Conservation (phyloP, 1,140 invertebrate species). For the Vollenhovia emeryi region DNA sequence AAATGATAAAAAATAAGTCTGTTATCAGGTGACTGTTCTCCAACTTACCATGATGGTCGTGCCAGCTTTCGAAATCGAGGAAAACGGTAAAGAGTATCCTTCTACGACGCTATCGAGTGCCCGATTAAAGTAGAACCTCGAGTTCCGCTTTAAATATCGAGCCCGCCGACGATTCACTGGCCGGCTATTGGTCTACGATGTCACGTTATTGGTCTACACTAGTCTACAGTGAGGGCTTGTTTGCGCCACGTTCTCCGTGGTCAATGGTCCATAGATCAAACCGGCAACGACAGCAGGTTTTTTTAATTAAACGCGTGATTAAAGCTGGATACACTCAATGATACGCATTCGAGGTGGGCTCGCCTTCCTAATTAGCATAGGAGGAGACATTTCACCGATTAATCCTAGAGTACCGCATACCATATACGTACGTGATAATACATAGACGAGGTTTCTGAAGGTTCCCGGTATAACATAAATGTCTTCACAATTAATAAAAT, state of each 20-base stretch:
- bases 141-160: slow-evolving; percentile 63
- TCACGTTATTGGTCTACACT: slow-evolving; percentile 66
- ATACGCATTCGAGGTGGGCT: slow-evolving; percentile 52
- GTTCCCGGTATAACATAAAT: not conserved
- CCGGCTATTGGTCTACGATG: too few species aligned
- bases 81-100: slow-evolving; percentile 3
- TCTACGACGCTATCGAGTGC: not conserved
- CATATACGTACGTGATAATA: not conserved
- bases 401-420: not conserved
- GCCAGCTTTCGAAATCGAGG: not conserved
- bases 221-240: slow-evolving; percentile 65
- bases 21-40: not conserved
- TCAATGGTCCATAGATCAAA: slow-evolving; percentile 46
- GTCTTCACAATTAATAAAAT: too few species aligned
- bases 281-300: slow-evolving; percentile 38
- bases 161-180: not conserved
- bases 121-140: not conserved
- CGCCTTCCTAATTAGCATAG: slow-evolving; percentile 48
- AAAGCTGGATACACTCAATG: slow-evolving; percentile 45
- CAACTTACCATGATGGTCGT: slow-evolving; percentile 41
- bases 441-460: not conserved
- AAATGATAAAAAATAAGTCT: not conserved
- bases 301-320: slow-evolving; percentile 22
- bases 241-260: slow-evolving; percentile 51
- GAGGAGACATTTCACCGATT: slow-evolving; percentile 15